Conservation (phyloP, 1,140 invertebrate genomes). For the Formica exsecta region DNA sequence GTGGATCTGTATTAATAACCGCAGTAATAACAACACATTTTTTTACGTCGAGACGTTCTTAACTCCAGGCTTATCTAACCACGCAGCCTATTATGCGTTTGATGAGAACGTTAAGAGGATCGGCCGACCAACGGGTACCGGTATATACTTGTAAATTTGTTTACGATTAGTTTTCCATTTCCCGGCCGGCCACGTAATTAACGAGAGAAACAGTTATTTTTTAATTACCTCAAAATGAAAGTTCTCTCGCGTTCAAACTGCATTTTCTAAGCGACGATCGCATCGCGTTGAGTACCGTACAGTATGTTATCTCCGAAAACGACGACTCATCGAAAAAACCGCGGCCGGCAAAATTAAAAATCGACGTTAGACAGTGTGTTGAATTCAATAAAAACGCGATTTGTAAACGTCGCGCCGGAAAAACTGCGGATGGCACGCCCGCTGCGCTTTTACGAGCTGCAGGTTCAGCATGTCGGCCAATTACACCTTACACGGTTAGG, state of each 20-base stretch:
- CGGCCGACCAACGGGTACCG: slow-evolving; percentile 9
- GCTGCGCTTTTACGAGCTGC: slow-evolving; percentile 82
- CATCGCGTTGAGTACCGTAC: neutral
- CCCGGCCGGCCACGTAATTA: slow-evolving; percentile 15
- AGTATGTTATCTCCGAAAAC: neutral
- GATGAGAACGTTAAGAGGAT: slow-evolving; percentile 44
- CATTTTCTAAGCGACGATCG: neutral
- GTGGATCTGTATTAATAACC: slow-evolving; percentile 62
- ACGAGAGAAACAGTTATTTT: slow-evolving; percentile 30
- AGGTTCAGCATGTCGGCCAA: slow-evolving; percentile 81
- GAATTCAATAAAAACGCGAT: slow-evolving; percentile 25
- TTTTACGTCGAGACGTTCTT: slow-evolving; percentile 21
- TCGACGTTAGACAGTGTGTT: neutral
- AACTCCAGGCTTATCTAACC: slow-evolving; percentile 40
- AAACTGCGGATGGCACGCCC: slow-evolving; percentile 76
- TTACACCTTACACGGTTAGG: slow-evolving; percentile 83
- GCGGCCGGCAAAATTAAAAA: neutral
- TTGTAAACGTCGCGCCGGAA: slow-evolving; percentile 66
- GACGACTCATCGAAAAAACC: neutral
- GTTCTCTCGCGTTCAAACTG: neutral
- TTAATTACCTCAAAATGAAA: slow-evolving; percentile 27
- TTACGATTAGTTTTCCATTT: slow-evolving; percentile 46
- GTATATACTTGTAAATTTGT: slow-evolving; percentile 43
- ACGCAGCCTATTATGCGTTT: slow-evolving; percentile 40
- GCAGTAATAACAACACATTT: slow-evolving; percentile 45